Percentiles rank a stretch among this genome's conserved stretches.
Conservation (phyloP, 2,797 vertebrate species). For the Mycteria americana region DNA sequence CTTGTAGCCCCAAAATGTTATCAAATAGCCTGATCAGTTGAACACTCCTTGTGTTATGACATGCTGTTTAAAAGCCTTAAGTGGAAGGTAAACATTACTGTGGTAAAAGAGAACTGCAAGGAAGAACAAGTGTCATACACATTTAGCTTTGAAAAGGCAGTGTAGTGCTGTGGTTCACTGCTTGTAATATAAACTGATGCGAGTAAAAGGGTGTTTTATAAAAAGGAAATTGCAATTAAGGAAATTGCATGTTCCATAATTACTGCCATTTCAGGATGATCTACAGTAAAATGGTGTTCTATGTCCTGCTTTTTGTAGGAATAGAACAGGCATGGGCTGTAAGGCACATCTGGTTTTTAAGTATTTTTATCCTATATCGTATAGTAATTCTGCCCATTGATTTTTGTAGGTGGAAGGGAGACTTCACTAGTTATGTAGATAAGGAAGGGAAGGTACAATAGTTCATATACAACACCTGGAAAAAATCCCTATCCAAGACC, state of each 20-base stretch:
- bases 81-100: not conserved
- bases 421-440: not conserved
- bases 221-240: constrained; percentile 4
- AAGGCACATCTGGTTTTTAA: not conserved
- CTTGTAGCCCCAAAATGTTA: not conserved
- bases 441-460: not conserved
- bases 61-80: not conserved
- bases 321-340: not conserved
- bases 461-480: not conserved
- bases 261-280: not conserved
- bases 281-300: not conserved
- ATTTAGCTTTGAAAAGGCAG: not conserved
- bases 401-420: not conserved
- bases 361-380: not conserved
- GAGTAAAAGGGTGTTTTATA: not conserved
- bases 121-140: not conserved
- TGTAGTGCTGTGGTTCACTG: not conserved
- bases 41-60: not conserved
- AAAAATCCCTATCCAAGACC: not conserved
- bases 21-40: not conserved
- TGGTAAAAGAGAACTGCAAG: not conserved
- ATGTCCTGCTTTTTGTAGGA: not conserved
- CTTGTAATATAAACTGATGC: not conserved
- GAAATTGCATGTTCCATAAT: not conserved
- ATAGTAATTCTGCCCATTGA: not conserved